Evolutionary conservation across 2,888 invertebrate species (phyloP).

Genomic region (Tenthredo amoena): DNA sequence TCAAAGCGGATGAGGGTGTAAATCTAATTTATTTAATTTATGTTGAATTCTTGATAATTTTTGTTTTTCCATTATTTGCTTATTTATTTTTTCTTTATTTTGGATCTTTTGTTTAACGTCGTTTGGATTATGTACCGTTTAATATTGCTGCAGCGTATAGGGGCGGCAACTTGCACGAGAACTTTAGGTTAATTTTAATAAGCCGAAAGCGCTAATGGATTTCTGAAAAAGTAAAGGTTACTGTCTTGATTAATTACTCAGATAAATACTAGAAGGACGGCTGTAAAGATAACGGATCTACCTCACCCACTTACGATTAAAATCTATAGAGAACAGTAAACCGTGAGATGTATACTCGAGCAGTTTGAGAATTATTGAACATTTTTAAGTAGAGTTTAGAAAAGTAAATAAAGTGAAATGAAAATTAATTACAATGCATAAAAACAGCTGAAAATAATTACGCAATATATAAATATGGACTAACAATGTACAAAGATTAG

Average conservation of each 20-base stretch:
- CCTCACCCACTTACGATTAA: not conserved
- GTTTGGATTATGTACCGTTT: not conserved
- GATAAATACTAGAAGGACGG: not conserved
- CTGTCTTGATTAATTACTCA: slow-evolving; percentile 16
- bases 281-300: not conserved
- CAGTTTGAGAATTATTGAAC: not conserved
- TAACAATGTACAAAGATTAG: not conserved
- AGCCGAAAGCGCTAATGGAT: slow-evolving; percentile 3
- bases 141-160: not conserved
- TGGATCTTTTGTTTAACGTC: not conserved
- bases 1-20: not conserved
- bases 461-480: too few relatives aligned
- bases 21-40: not conserved
- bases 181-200: not conserved
- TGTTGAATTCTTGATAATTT: not conserved
- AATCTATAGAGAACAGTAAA: not conserved
- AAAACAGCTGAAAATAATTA: too few relatives aligned
- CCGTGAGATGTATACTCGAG: not conserved
- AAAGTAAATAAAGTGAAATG: not conserved
- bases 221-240: not conserved
- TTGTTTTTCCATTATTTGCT: not conserved
- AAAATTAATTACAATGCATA: not conserved
- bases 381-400: too few relatives aligned
- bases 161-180: not conserved
- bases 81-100: not conserved